Evolutionary conservation across 2,888 invertebrate genomes (phyloP).

Genomic region (Rhorus exstirpatorius): DNA sequence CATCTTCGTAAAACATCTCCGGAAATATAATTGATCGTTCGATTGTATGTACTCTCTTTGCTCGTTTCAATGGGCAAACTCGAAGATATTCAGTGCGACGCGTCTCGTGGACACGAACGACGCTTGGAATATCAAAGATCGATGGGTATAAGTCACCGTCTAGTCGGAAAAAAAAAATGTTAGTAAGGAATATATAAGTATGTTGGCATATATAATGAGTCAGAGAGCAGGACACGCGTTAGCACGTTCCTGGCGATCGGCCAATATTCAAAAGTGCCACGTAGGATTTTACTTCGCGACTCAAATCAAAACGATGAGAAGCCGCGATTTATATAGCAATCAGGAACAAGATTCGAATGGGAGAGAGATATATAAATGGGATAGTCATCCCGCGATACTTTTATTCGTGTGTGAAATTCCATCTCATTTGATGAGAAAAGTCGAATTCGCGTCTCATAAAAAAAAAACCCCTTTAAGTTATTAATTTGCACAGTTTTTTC

Average conservation of each 20-base stretch:
- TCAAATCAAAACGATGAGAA: slow-evolving; percentile 68
- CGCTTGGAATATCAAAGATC: slow-evolving; percentile 64
- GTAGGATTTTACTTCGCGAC: slow-evolving; percentile 67
- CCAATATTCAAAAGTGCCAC: slow-evolving; percentile 69
- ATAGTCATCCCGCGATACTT: slow-evolving; percentile 32
- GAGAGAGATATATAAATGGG: slow-evolving; percentile 11
- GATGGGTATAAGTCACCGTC: slow-evolving; percentile 34
- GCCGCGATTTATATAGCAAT: slow-evolving; percentile 48
- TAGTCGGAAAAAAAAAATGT: slow-evolving; percentile 31
- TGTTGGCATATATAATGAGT: slow-evolving; percentile 27
- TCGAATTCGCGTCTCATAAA: background rate
- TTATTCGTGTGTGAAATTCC: slow-evolving; percentile 27
- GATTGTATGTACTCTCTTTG: slow-evolving; percentile 34
- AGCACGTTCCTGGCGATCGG: slow-evolving; percentile 63
- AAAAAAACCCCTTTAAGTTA: background rate
- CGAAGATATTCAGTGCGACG: slow-evolving; percentile 54
- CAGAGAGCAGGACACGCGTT: slow-evolving; percentile 53
- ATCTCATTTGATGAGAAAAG: background rate
- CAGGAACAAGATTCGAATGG: slow-evolving; percentile 20
- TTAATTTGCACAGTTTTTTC: background rate
- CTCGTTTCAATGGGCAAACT: slow-evolving; percentile 41
- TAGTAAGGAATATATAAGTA: slow-evolving; percentile 25
- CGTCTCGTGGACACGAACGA: slow-evolving; percentile 49
- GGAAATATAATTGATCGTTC: slow-evolving; percentile 51
- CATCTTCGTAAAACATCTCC: slow-evolving; percentile 37